These are phyloP conservation scores for Chamaea fasciata DNA, from an alignment of 2,113 vertebrate species.

Conservation along the genomic window DNA sequence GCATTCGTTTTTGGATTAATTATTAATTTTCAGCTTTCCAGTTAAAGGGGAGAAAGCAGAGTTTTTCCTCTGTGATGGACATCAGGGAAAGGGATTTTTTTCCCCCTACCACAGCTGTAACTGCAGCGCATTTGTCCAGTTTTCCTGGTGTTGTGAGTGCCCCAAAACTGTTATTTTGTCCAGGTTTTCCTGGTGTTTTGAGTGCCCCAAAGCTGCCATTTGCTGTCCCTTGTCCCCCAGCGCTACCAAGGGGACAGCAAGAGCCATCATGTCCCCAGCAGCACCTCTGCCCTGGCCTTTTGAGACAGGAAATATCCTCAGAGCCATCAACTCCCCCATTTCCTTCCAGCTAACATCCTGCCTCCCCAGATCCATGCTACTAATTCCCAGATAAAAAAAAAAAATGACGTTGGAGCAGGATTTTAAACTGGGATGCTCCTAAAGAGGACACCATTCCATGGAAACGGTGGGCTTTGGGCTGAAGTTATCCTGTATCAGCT, in stretches of 20 bases:
- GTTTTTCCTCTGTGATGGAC: background rate
- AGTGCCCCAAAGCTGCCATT: background rate
- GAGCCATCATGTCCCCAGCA: background rate
- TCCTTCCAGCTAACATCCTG: background rate
- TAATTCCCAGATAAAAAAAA: background rate
- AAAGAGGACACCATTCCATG: background rate
- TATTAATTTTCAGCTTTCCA: background rate
- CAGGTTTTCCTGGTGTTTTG: fast-evolving
- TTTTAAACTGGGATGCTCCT: background rate
- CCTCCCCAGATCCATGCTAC: fast-evolving
- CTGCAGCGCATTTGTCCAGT: fast-evolving
- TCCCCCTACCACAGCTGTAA: background rate
- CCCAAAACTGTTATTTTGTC: background rate
- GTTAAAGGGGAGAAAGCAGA: background rate
- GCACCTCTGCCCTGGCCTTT: background rate
- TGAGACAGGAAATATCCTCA: background rate
- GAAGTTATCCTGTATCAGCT: background rate
- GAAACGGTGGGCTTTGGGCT: background rate
- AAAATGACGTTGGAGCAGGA: fast-evolving
- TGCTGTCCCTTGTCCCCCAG: background rate
- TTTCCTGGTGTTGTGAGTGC: fast-evolving
- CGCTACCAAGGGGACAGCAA: background rate
- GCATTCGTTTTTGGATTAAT: background rate
- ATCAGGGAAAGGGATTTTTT: background rate
- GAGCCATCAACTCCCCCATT: background rate